phyloP scores from a whole-genome alignment of 2,888 invertebrate species.

The Empis livida region DNA sequence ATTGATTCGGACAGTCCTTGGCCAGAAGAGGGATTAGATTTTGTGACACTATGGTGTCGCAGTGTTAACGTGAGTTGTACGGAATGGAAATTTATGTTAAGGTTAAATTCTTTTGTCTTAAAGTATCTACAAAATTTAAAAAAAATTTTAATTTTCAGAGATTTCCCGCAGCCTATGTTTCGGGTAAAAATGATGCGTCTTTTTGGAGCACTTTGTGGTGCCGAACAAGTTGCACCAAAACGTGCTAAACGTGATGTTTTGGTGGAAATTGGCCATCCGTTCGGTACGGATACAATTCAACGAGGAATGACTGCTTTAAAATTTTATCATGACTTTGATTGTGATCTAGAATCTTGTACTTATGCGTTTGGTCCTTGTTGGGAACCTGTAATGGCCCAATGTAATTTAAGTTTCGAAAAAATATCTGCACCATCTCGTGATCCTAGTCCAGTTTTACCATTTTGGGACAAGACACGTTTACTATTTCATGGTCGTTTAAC shows the following conservation, averaged over 20 bases:
- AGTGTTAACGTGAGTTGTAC: constrained; percentile 67
- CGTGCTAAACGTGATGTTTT: constrained; percentile 37
- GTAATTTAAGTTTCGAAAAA: constrained; percentile 63
- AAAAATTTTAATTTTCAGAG: constrained; percentile 39
- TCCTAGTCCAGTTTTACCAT: constrained; percentile 85
- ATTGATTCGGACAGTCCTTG: constrained; percentile 85
- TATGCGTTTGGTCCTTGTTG: constrained; percentile 98
- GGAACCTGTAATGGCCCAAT: constrained; percentile 67
- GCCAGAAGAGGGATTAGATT: constrained; percentile 81
- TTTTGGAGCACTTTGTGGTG: constrained; percentile 83
- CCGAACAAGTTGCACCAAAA: constrained; percentile 68
- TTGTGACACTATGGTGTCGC: constrained; percentile 87
- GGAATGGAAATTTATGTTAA: constrained; percentile 75
- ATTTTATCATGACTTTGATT: constrained; percentile 95
- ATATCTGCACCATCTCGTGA: constrained; percentile 77
- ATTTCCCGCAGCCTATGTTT: constrained; percentile 90
- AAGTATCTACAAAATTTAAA: neutral
- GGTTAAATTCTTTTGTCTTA: too few species aligned
- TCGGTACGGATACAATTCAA: constrained; percentile 68
- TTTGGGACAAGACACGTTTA: constrained; percentile 95
- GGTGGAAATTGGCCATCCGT: constrained; percentile 70
- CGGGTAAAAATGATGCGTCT: constrained; percentile 70
- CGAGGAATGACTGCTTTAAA: constrained; percentile 90
- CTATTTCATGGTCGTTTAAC: constrained; percentile 87
- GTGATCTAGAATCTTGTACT: constrained; percentile 76